Evolutionary conservation across 2,888 invertebrate species (phyloP), one percentile per base, ranked within the genome.

Genomic region (Ormyrus rosae): DNA sequence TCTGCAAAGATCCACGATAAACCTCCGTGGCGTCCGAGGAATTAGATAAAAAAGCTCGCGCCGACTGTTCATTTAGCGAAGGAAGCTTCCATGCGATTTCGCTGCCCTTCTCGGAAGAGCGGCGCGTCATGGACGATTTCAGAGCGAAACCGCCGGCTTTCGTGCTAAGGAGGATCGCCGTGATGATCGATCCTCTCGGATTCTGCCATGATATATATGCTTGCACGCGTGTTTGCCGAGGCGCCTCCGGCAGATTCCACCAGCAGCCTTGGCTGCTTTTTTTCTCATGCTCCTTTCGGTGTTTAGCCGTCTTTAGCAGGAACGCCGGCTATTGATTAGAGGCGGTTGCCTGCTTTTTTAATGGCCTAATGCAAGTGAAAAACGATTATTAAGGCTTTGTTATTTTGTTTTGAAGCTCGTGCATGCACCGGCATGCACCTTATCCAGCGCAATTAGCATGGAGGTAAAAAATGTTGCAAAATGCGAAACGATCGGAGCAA

Each of bases 171-270:
- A 61, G 11, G 58, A 74, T 46, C 50, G 46, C 10, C 58, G 77
- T 69, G 69, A 69, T 74, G 79, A 79, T 74, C 73, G 79, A 79
- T 79, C 73, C 73, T 68, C 34, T 74, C 56, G 65, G 75, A 75
- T 67, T 67, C 58, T 64, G 65, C 48, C 48, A 60, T 78, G 73
- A 78, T 68, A 68, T 68, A 68, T 63, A 73, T 63, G 48, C 50
- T 19, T 55, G 53, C 61, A 63, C 64, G 75, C 55, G 53, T 11
- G 51, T 7, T 5, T 19, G 19, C 19, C 55, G 6, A 55, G 64
- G 45, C 45, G 64, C 65, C 74, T 46, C 58, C 19, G 34, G 65
- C 64, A n/a, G 34, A 60, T 63, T 63, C 7, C 46, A 46, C n/a
- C 70, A 51, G 13, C 13, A 6, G 48, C 7, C n/a, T 13, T 6